Evolutionary conservation across 2,797 vertebrate species (phyloP).

Genomic region (Neosilurus mollespiculum): DNA sequence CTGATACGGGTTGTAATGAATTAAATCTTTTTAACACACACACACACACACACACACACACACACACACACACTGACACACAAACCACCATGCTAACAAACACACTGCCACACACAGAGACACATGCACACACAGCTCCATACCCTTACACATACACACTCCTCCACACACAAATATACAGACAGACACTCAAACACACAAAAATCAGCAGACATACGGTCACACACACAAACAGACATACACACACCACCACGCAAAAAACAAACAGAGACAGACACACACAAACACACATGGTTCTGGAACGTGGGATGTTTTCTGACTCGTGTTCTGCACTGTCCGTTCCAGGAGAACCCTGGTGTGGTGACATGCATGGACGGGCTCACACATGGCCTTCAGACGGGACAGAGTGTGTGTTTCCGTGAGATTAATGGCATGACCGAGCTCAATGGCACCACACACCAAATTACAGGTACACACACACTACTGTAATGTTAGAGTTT

Average conservation of each 20-base stretch:
- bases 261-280: not conserved
- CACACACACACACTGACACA: not conserved
- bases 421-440: slow-evolving; percentile 91
- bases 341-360: slow-evolving; percentile 86
- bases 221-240: not conserved
- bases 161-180: not conserved
- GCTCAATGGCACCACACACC: slow-evolving; percentile 82
- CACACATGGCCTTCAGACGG: slow-evolving; percentile 90
- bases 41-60: not conserved
- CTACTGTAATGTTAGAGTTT: too few species aligned
- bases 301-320: not conserved
- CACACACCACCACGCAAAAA: not conserved
- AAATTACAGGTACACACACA: slow-evolving; percentile 76
- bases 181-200: not conserved
- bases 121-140: too few species aligned
- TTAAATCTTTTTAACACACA: not conserved
- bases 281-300: not conserved
- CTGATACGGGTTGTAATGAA: not conserved
- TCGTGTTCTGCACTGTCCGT: not conserved
- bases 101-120: too few species aligned
- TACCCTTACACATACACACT: too few species aligned
- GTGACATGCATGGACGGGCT: slow-evolving; percentile 94
- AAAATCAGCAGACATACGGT: not conserved
- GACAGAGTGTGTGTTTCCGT: slow-evolving; percentile 87
- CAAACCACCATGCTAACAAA: too few species aligned